Conservation (phyloP, 2,113 vertebrate genomes). For the Rana temporaria region DNA sequence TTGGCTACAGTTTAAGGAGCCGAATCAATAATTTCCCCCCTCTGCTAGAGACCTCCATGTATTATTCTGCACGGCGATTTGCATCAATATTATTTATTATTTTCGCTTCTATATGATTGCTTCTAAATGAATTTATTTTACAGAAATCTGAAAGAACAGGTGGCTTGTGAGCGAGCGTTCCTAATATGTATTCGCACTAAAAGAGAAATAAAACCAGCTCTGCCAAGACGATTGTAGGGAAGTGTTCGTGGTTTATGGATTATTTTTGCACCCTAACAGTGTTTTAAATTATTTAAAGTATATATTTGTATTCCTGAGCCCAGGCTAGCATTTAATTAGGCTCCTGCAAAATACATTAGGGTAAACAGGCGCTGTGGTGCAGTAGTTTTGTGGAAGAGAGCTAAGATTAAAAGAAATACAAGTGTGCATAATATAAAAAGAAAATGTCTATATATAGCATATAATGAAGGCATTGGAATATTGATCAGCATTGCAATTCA, state of each 20-base stretch:
- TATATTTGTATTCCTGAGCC: not conserved
- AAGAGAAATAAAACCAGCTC: too few species aligned
- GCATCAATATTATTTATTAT: not conserved
- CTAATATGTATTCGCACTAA: too few species aligned
- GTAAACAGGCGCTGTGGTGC: not conserved
- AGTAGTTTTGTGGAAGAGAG: not conserved
- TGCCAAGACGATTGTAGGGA: not conserved
- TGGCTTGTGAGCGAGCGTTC: too few species aligned
- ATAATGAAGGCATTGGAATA: conserved; percentile 21
- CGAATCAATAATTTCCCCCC: conserved; percentile 33
- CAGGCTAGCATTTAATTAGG: conserved; percentile 12
- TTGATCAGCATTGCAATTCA: conserved; percentile 59
- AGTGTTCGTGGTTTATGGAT: conserved; percentile 3
- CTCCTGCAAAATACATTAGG: not conserved
- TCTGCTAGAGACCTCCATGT: not conserved
- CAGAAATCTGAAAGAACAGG: too few species aligned
- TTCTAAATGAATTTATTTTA: too few species aligned
- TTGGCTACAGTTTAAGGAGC: conserved; percentile 47
- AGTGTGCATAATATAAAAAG: not conserved
- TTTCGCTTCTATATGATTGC: too few species aligned
- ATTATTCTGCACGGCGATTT: conserved; percentile 7
- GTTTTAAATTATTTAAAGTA: conserved; percentile 39
- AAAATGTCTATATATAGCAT: not conserved
- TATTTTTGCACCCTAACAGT: conserved; percentile 27
- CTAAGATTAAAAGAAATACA: not conserved